phyloP scores from a whole-genome alignment of 1,140 invertebrate genomes.

The Mercenaria mercenaria region DNA sequence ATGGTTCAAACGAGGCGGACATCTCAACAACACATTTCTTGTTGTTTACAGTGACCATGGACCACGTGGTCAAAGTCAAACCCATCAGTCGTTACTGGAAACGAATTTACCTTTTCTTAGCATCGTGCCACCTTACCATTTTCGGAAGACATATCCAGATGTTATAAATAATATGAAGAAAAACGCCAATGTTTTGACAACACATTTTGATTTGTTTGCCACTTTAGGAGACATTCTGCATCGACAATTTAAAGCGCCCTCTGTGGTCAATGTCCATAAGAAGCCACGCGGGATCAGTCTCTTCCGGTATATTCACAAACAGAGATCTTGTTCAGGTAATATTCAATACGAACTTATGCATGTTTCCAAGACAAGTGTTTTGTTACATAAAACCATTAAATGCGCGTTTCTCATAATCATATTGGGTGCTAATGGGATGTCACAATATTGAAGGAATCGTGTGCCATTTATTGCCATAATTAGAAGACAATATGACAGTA shows the following conservation, averaged over 20 bases:
- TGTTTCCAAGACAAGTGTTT: no score
- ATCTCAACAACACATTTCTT: conserved; percentile 88
- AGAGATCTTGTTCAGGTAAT: conserved; percentile 82
- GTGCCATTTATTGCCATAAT: no score
- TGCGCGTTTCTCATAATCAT: no score
- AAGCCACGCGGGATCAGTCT: conserved; percentile 82
- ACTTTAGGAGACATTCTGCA: conserved; percentile 84
- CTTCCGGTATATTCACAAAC: conserved; percentile 83
- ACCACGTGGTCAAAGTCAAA: conserved; percentile 93
- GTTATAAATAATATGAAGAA: conserved; percentile 90
- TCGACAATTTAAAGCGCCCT: conserved; percentile 69
- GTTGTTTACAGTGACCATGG: conserved; percentile 98
- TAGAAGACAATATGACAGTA: no score
- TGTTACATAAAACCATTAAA: no score
- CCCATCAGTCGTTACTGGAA: conserved; percentile 94
- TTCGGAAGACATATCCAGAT: conserved; percentile 89
- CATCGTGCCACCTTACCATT: conserved; percentile 91
- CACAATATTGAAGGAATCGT: no score
- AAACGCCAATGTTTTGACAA: conserved; percentile 88
- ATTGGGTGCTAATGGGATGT: no score
- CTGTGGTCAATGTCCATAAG: not conserved
- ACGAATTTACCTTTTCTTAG: conserved; percentile 95
- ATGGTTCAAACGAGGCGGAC: conserved; percentile 76
- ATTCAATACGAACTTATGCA: no score
- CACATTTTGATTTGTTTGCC: conserved; percentile 86